Evolutionary conservation across 1,140 invertebrate species (phyloP).

Genomic region (Nomia melanderi): DNA sequence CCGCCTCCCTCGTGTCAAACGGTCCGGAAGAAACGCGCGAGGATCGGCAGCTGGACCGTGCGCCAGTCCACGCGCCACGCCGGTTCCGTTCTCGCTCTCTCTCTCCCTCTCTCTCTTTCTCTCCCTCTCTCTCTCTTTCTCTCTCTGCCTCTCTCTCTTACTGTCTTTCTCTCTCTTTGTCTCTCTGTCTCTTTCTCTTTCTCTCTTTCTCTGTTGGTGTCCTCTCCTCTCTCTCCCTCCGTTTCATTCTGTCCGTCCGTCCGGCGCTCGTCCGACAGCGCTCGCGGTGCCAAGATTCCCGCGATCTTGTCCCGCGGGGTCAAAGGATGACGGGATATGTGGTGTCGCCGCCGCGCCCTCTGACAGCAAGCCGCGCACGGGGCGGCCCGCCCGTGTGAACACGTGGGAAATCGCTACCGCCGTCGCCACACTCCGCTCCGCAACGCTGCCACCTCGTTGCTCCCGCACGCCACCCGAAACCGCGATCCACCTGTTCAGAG

Average conservation of each 20-base stretch:
- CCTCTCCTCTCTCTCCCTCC: too few relatives aligned
- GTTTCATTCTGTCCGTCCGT: too few relatives aligned
- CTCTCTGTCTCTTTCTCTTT: too few relatives aligned
- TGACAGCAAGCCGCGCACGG: constrained; percentile 56
- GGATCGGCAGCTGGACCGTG: background rate
- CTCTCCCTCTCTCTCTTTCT: too few relatives aligned
- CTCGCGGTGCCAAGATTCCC: too few relatives aligned
- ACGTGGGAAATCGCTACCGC: constrained; percentile 58
- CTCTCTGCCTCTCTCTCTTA: too few relatives aligned
- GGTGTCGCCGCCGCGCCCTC: constrained; percentile 51
- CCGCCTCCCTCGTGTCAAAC: background rate
- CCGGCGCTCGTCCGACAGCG: too few relatives aligned
- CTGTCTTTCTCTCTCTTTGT: too few relatives aligned
- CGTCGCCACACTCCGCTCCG: background rate
- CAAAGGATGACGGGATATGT: constrained; percentile 43
- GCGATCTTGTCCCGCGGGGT: constrained; percentile 10
- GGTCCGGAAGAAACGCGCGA: constrained; percentile 13
- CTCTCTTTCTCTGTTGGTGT: too few relatives aligned
- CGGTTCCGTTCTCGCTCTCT: background rate
- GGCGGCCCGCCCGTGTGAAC: constrained; percentile 56
- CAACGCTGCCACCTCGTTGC: background rate
- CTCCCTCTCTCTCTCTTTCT: too few relatives aligned
- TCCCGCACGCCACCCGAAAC: background rate
- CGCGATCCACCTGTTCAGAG: constrained; percentile 10
- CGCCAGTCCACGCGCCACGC: constrained; percentile 8